Evolutionary conservation across 2,797 vertebrate species (phyloP), one percentile per base, ranked within the genome.

Genomic region (Sebastes paucispinis): DNA sequence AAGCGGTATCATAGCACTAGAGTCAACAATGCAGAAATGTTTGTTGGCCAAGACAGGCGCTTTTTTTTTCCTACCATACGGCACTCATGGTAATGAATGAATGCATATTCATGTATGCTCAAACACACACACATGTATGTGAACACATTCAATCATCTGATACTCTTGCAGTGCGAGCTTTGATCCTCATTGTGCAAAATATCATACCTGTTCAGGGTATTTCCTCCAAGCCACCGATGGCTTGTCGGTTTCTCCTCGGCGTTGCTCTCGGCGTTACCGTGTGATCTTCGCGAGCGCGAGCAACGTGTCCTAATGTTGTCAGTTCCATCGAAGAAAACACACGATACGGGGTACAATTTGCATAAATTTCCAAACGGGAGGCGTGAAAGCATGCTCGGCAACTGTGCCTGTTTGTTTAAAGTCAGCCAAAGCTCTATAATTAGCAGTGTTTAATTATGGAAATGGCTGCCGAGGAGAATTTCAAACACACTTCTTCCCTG

Each of bases 371-470:
- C 93, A 94, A 97, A 96, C 95, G 95, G 96, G 96, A 96, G 93
- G 91, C 83, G 83, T 90, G 92, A 95, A 96, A 95, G 92, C 90
- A 84, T 92, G 95, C 95, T 95, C 95, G 93, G 94, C 94, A 95
- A 93, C 95, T 81, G 90, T 83, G 96, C 95, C 94, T 95, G 96
- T 97, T 97, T 97, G 97, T 96, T 97, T 95, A 96, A 97, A 97
- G 97, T 96, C 97, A 96, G 96, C 95, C 95, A 96, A 95, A 97
- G 96, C 97, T 96, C 97, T 97, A 97, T 97, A 98, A 98, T 98
- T 98, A 99, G 97, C 95, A 93, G 95, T 95, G 96, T 97, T 98
- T 98, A 98, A 98, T 98, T 98, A 99, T 97, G 97, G 96, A 98
- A 98, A 98, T 98, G 96, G 97, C 96, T 97, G 95, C 97, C 93